These are phyloP conservation scores for Lithophane semibrunnea DNA, from an alignment of 2,888 invertebrate species.

Conservation along the genomic window DNA sequence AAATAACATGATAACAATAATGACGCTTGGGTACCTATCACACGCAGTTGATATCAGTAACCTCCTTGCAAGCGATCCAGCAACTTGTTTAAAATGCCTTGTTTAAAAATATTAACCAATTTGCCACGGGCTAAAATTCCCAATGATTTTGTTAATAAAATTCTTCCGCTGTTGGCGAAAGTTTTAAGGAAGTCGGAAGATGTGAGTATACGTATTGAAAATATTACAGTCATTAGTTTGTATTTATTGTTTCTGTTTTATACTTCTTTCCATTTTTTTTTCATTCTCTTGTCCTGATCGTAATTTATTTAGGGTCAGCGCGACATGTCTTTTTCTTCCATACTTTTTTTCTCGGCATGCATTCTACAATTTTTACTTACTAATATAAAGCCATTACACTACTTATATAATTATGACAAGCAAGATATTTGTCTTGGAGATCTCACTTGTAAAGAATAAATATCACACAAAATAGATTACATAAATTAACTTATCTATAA, in stretches of 20 bases:
- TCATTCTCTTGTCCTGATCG: not conserved
- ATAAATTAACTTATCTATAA: no score
- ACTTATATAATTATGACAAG: not conserved
- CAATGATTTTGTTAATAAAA: conserved; percentile 75
- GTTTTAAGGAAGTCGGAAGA: conserved; percentile 45
- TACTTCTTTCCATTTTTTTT: not conserved
- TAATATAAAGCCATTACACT: not conserved
- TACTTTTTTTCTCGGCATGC: not conserved
- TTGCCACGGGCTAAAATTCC: conserved; percentile 76
- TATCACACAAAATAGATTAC: no score
- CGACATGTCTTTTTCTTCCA: not conserved
- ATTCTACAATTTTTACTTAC: not conserved
- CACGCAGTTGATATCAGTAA: conserved; percentile 43
- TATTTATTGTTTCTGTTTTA: not conserved
- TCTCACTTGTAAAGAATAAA: not conserved
- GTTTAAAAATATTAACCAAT: conserved; percentile 81
- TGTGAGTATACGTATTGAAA: conserved; percentile 35
- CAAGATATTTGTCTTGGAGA: not conserved
- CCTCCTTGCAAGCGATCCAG: conserved; percentile 6
- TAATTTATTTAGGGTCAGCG: no score
- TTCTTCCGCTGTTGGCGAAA: conserved; percentile 70
- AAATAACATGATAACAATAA: conserved; percentile 55
- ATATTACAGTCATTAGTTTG: not conserved
- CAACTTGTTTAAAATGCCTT: conserved; percentile 76
- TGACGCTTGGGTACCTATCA: conserved; percentile 37